Evolutionary conservation across 35 echinoderm and acorn worm species (phyloP).

Genomic region (Lytechinus pictus): DNA sequence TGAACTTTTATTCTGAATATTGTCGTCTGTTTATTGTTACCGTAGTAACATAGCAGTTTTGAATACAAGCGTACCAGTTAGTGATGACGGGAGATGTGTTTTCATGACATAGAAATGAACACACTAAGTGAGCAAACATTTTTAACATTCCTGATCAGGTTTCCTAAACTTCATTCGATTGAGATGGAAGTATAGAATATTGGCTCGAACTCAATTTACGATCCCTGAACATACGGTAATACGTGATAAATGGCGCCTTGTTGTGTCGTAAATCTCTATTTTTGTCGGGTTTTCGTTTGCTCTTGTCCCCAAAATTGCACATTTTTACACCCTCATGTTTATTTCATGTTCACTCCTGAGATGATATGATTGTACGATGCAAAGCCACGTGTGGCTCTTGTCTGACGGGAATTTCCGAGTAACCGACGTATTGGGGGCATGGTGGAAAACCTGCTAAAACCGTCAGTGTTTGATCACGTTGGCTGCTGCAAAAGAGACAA

Average conservation of each 20-base stretch:
- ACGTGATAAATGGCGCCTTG: background rate
- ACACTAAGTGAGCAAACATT: background rate
- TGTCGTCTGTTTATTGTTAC: background rate
- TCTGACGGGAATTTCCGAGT: background rate
- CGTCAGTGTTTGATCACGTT: background rate
- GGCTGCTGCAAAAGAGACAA: background rate
- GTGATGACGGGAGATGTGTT: background rate
- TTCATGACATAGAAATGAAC: background rate
- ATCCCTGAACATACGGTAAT: background rate
- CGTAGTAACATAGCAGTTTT: background rate
- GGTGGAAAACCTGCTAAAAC: background rate
- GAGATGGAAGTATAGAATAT: background rate
- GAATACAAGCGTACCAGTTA: background rate
- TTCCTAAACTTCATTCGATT: background rate
- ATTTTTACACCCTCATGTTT: background rate
- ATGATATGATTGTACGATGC: background rate
- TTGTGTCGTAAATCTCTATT: constrained; percentile 13
- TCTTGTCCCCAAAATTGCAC: background rate
- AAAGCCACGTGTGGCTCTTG: background rate
- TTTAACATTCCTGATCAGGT: background rate
- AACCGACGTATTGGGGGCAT: background rate
- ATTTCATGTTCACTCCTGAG: background rate
- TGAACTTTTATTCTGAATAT: background rate
- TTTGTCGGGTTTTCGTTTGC: background rate
- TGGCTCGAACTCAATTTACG: background rate